These are phyloP conservation scores for Potamarius usumacintae DNA, from an alignment of 2,113 vertebrate species.

Conservation along the genomic window DNA sequence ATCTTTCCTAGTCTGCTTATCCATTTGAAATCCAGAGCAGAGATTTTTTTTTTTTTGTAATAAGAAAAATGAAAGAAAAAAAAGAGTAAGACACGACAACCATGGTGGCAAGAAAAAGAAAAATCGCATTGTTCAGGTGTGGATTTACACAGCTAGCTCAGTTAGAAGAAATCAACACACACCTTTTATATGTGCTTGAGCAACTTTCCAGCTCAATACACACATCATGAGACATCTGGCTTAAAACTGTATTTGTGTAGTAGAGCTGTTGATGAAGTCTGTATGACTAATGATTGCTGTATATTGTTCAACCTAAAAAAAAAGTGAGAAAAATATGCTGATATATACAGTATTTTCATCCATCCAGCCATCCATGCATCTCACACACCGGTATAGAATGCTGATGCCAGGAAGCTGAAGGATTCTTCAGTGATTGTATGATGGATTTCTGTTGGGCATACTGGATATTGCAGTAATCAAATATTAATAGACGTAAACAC, in stretches of 20 bases:
- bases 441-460: background rate
- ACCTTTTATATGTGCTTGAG: background rate
- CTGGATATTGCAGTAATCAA: background rate
- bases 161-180: background rate
- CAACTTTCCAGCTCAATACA: background rate
- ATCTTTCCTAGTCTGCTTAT: background rate
- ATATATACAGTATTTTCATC: background rate
- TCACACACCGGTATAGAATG: background rate
- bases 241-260: background rate
- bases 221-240: background rate
- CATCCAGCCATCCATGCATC: background rate
- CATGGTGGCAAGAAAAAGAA: background rate
- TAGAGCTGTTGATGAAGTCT: background rate
- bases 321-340: background rate
- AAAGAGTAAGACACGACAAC: background rate
- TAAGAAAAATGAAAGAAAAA: background rate
- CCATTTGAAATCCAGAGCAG: background rate
- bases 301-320: background rate
- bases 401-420: background rate
- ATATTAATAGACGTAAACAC: too few species aligned
- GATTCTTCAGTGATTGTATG: background rate
- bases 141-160: background rate
- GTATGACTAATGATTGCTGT: background rate
- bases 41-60: background rate
- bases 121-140: background rate